These are phyloP conservation scores for Teinopalpus imperialis DNA, from an alignment of 2,888 invertebrate species.

Conservation along the genomic window DNA sequence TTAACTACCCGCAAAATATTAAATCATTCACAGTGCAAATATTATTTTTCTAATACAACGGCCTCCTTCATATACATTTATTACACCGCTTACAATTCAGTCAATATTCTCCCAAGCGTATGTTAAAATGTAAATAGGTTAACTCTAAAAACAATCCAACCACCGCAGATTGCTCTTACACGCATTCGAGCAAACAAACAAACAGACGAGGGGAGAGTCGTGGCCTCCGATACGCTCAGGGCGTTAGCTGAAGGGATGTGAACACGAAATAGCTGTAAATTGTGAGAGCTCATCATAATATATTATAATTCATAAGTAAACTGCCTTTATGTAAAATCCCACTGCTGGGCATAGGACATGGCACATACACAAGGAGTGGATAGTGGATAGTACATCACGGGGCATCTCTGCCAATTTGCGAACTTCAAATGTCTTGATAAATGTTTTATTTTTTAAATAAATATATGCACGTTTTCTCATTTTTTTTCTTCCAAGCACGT, in stretches of 20 bases:
- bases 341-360: no score
- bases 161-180: slow-evolving; percentile 34
- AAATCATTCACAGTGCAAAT: no score
- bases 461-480: no score
- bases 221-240: slow-evolving; percentile 27
- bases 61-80: neutral
- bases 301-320: no score
- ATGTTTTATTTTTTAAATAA: no score
- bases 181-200: slow-evolving; percentile 38
- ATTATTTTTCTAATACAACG: neutral
- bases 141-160: slow-evolving; percentile 33
- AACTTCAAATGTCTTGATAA: no score
- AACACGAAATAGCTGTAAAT: neutral
- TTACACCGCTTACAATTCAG: slow-evolving; percentile 3
- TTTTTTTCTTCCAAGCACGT: no score
- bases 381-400: no score
- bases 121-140: slow-evolving; percentile 29
- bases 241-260: slow-evolving; percentile 26
- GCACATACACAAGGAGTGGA: no score
- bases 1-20: no score
- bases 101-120: slow-evolving; percentile 21
- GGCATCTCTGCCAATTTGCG: no score
- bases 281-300: neutral
- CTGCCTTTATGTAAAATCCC: no score
- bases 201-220: slow-evolving; percentile 32